Evolutionary conservation across 1,140 invertebrate species (phyloP), one percentile per base, ranked within the genome.

Genomic region (Nasonia vitripennis): DNA sequence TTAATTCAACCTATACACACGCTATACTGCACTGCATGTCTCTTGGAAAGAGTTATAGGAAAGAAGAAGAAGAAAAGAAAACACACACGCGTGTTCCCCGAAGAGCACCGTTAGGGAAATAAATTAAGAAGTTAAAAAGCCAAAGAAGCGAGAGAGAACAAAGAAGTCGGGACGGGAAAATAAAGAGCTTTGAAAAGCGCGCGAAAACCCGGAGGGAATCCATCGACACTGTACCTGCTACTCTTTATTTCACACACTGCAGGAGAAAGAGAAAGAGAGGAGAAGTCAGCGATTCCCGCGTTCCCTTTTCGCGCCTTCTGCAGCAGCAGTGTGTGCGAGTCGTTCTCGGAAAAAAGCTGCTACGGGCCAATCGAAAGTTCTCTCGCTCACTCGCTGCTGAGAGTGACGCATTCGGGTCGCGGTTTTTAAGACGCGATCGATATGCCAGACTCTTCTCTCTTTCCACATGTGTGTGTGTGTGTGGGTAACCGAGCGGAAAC

Each of bases 161-260:
- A 45, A 45, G 2, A 23, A 45, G 74, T 34, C 10, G 74, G 34
- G 4, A 1, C 7, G 41, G 14, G 37, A 31, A 75, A n/a, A 75
- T 14, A n/a, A 45, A 45, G 74, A 34, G 31, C 11, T 27, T 75
- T n/a, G 74, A 75, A 34, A 75, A 34, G 73, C 70, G 27, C 70
- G 20, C 73, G 73, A 75, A 75, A 75, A 75, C 73, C 31, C 27
- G 70, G 27, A n/a, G 78, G 78, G 78, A 79, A 67, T 79, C 55
- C 51, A 79, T 79, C 78, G 78, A 1, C 23, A 20, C 17, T 23
- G 11, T 14, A 67, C 62, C 17, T 67, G 1, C 62, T 37, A 31
- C 75, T 51, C 78, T 79, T 79, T 79, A 48, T 79, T 79, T 79
- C 75, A 17, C 7, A 34, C 23, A 71, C 7, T 2, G 3, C 27